Evolutionary conservation across 1,140 invertebrate genomes (phyloP).

Genomic region (Holotrichia oblita): DNA sequence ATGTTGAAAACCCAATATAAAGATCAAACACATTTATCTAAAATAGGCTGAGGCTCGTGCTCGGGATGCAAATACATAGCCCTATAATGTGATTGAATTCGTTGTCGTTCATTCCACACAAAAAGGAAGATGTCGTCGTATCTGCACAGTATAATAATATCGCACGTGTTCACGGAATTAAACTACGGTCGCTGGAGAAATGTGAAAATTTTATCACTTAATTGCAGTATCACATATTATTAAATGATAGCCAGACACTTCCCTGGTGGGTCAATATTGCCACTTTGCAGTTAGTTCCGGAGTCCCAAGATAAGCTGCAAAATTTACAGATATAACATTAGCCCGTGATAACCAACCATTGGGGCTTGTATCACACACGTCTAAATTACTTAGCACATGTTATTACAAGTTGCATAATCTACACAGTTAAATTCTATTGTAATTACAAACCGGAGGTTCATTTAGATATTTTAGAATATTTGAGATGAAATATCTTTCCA

Average conservation of each 20-base stretch:
- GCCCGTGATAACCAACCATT: conserved; percentile 12
- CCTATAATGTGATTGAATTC: not conserved
- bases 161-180: not conserved
- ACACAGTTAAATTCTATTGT: not conserved
- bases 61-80: not conserved
- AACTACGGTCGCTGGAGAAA: not conserved
- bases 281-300: conserved; percentile 14
- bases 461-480: too few species aligned
- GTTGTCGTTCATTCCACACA: not conserved
- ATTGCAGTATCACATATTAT: not conserved
- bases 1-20: not conserved
- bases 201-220: conserved; percentile 9
- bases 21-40: not conserved
- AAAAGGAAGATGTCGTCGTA: not conserved
- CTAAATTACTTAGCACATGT: conserved; percentile 12
- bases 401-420: not conserved
- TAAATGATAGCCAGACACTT: conserved; percentile 5
- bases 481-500: too few species aligned
- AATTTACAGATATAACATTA: conserved; percentile 28
- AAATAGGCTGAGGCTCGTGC: not conserved
- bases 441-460: not conserved
- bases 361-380: not conserved
- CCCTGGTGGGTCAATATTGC: conserved; percentile 20
- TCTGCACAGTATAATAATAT: too few species aligned
- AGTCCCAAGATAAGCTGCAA: conserved; percentile 30